Evolutionary conservation across 2,113 vertebrate species (phyloP).

Genomic region (Accipiter virgatus): DNA sequence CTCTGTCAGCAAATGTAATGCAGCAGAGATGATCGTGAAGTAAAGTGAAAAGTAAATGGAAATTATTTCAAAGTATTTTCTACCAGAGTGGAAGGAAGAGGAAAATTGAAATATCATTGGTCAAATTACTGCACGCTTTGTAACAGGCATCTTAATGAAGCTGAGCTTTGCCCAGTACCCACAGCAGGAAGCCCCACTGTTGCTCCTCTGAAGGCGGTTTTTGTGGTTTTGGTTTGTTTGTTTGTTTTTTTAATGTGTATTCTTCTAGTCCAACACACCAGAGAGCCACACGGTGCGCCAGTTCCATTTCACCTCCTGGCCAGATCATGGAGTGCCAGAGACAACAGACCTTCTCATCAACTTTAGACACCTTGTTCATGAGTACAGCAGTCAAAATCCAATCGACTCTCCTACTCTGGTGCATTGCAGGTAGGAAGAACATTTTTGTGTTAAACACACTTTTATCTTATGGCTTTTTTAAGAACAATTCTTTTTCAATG

Average conservation of each 20-base stretch:
- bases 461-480: not conserved
- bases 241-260: not conserved
- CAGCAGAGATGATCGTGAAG: not conserved
- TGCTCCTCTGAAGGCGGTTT: not conserved
- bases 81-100: not conserved
- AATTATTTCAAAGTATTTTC: not conserved
- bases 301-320: constrained; percentile 99
- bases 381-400: constrained; percentile 86
- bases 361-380: constrained; percentile 90
- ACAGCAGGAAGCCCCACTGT: not conserved
- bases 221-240: not conserved
- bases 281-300: constrained; percentile 86
- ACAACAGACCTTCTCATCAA: constrained; percentile 92
- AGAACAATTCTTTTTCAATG: not conserved
- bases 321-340: constrained; percentile 90
- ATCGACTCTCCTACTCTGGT: constrained; percentile 84
- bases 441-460: not conserved
- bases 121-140: not conserved
- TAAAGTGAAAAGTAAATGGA: not conserved
- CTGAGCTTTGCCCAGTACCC: not conserved
- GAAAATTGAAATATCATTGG: not conserved
- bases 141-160: not conserved
- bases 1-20: not conserved
- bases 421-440: constrained; percentile 88
- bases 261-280: constrained; percentile 76